Evolutionary conservation across 2,888 invertebrate genomes (phyloP).

Genomic region (Lordiphosa andalusiaca): DNA sequence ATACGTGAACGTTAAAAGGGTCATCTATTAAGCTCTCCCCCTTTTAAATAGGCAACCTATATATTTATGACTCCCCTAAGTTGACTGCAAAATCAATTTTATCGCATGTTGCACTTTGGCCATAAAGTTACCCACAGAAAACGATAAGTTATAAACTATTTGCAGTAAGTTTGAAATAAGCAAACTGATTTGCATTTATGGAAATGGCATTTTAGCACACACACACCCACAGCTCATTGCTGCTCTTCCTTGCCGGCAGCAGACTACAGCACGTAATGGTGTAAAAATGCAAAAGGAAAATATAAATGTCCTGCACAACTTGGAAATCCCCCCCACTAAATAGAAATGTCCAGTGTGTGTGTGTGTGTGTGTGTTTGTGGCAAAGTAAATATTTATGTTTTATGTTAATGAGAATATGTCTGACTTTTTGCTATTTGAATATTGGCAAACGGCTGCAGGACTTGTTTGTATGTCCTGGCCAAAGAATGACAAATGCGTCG

Average conservation of each 20-base stretch:
- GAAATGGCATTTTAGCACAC: constrained; percentile 69
- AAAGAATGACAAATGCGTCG: constrained; percentile 66
- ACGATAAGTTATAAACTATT: constrained; percentile 53
- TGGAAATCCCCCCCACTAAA: constrained; percentile 49
- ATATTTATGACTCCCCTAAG: constrained; percentile 10
- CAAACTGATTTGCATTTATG: constrained; percentile 77
- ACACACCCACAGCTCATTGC: constrained; percentile 23
- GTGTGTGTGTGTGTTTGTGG: constrained; percentile 14
- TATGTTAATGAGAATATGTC: constrained; percentile 78
- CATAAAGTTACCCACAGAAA: constrained; percentile 3
- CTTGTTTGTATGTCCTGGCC: constrained; percentile 29
- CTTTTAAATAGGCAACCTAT: too few relatives aligned
- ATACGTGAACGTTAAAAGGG: constrained; percentile 15
- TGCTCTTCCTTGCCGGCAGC: constrained; percentile 1
- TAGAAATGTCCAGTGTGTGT: constrained; percentile 45
- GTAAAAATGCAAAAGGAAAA: constrained; percentile 62
- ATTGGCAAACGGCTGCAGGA: constrained; percentile 64
- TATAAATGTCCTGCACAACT: constrained; percentile 44
- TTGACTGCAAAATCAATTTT: constrained; percentile 33
- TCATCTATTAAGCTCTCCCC: too few relatives aligned
- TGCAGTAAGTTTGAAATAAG: constrained; percentile 40
- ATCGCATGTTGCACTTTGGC: constrained; percentile 35
- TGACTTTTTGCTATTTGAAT: constrained; percentile 78
- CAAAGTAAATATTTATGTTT: constrained; percentile 78
- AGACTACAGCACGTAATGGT: constrained; percentile 51